These are phyloP conservation scores for Picus viridis DNA, from an alignment of 2,797 vertebrate genomes.

Conservation along the genomic window DNA sequence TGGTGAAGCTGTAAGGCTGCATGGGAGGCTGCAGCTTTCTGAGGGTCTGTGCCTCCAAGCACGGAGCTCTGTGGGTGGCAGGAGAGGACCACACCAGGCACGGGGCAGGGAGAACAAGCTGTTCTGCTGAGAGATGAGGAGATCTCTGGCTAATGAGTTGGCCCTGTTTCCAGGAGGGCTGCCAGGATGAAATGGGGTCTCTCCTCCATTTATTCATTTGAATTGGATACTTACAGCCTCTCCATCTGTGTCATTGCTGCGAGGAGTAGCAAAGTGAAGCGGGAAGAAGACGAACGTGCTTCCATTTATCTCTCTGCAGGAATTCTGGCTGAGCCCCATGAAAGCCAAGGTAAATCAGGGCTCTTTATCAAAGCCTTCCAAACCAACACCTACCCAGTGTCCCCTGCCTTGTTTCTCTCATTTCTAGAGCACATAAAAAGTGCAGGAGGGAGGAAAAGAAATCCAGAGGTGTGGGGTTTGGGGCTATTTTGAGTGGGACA, in stretches of 20 bases:
- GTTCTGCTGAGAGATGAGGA: constrained; percentile 31
- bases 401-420: not conserved
- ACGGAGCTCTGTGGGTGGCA: not conserved
- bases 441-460: not conserved
- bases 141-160: constrained; percentile 59
- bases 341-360: not conserved
- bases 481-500: not conserved
- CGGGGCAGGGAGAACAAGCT: constrained; percentile 26
- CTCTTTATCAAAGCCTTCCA: not conserved
- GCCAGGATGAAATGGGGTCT: constrained; percentile 71
- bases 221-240: constrained; percentile 31
- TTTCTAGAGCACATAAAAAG: not conserved
- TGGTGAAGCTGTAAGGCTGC: not conserved
- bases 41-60: not conserved
- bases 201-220: constrained; percentile 52
- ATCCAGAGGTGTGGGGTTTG: not conserved
- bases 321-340: not conserved
- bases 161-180: constrained; percentile 4
- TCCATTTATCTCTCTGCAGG: not conserved
- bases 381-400: not conserved
- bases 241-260: constrained; percentile 4
- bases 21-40: not conserved
- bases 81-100: not conserved
- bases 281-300: not conserved
- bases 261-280: not conserved